Evolutionary conservation across 2,113 vertebrate genomes (phyloP).

Genomic region (Eurystomus gularis): DNA sequence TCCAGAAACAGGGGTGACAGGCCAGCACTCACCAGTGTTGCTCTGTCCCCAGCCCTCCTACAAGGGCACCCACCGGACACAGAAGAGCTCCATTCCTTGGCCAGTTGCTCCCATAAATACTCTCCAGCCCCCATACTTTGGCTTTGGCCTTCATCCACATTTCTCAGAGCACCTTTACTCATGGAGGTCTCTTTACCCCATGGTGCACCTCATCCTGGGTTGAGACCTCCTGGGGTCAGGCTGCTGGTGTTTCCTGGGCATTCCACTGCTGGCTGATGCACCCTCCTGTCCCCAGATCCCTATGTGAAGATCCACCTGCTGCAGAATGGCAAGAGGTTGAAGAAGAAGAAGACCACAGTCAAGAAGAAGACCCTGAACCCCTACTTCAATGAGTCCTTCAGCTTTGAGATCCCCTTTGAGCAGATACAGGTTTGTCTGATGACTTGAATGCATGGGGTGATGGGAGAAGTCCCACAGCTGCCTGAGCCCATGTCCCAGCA

Average conservation of each 20-base stretch:
- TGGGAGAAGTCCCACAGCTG: not conserved
- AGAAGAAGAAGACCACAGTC: constrained; percentile 99
- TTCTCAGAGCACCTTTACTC: not conserved
- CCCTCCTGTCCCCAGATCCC: constrained; percentile 79
- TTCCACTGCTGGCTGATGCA: not conserved
- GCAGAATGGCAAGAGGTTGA: constrained; percentile 95
- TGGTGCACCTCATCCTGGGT: not conserved
- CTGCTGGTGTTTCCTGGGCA: not conserved
- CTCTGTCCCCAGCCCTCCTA: not conserved
- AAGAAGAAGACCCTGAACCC: constrained; percentile 98
- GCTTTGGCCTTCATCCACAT: not conserved
- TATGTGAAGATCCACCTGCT: constrained; percentile 97
- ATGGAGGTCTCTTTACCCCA: not conserved
- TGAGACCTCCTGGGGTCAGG: not conserved
- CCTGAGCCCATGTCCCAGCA: not conserved
- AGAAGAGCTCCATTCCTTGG: not conserved
- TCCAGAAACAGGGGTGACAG: not conserved
- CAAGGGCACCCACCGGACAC: not conserved
- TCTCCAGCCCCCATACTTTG: not conserved
- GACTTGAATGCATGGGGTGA: not conserved
- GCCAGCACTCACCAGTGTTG: not conserved
- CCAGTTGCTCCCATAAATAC: not conserved
- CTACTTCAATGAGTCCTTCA: constrained; percentile 98
- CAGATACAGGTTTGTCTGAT: constrained; percentile 88
- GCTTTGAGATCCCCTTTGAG: constrained; percentile 97